These are phyloP conservation scores for Stylophora pistillata DNA, from an alignment of 64 coral and sea anemone genomes.

Conservation along the genomic window DNA sequence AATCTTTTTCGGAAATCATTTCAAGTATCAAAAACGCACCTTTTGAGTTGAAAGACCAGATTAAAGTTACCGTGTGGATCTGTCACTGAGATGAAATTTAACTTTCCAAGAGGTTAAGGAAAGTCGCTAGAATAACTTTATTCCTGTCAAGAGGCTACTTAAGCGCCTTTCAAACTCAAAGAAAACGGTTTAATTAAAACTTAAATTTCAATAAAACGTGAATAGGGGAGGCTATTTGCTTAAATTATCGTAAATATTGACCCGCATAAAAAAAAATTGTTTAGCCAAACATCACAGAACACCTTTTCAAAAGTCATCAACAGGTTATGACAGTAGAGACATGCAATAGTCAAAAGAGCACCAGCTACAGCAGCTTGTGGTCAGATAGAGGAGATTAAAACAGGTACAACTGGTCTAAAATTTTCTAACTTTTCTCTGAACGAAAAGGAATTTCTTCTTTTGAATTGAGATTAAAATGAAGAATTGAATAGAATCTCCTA, in stretches of 20 bases:
- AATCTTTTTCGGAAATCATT: no score
- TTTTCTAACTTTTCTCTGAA: neutral
- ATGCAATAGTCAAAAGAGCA: conserved; percentile 1
- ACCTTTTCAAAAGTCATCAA: neutral
- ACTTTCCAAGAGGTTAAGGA: no score
- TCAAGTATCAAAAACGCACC: no score
- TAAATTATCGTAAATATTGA: neutral
- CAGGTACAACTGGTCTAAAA: neutral
- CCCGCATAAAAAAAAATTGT: neutral
- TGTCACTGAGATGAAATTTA: no score
- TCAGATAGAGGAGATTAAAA: neutral
- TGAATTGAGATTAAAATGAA: neutral
- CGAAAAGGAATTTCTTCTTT: neutral
- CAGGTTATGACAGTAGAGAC: neutral
- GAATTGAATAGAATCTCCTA: neutral
- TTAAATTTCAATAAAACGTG: neutral
- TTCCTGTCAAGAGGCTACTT: neutral
- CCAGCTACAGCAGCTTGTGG: conserved; percentile 3
- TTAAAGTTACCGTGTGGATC: no score
- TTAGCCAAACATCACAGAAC: neutral
- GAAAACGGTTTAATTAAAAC: neutral
- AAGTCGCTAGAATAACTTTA: no score
- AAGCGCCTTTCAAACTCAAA: neutral
- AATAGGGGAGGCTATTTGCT: no score
- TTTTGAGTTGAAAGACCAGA: no score